Evolutionary conservation across 1,140 invertebrate species (phyloP).

Genomic region (fruit fly (Drosophila melanogaster)): Release_6_plus_ISO1_MT NT_033779.5:9196001-9196500

Average conservation of each 20-base stretch:
- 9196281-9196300: constrained; percentile 65
- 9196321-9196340: constrained; percentile 25
- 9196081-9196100: neutral
- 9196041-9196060: constrained; percentile 5
- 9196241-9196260: constrained; percentile 17
- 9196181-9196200: constrained; percentile 4
- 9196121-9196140: neutral
- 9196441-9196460: constrained; percentile 46
- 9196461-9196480: constrained; percentile 55
- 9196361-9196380: constrained; percentile 41
- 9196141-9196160: too few relatives aligned
- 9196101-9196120: neutral
- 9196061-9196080: neutral
- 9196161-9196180: neutral
- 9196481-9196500: constrained; percentile 42
- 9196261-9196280: constrained; percentile 47
- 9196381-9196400: constrained; percentile 1
- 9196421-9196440: constrained; percentile 47
- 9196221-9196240: constrained; percentile 1
- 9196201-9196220: constrained; percentile 12
- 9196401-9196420: constrained; percentile 70
- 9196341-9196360: constrained; percentile 7
- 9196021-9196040: neutral
- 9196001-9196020: neutral
- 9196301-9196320: constrained; percentile 53